Evolutionary conservation across 2,113 vertebrate genomes (phyloP), one percentile per base, ranked within the genome.

Genomic region (Phrynosoma blainvillii): DNA sequence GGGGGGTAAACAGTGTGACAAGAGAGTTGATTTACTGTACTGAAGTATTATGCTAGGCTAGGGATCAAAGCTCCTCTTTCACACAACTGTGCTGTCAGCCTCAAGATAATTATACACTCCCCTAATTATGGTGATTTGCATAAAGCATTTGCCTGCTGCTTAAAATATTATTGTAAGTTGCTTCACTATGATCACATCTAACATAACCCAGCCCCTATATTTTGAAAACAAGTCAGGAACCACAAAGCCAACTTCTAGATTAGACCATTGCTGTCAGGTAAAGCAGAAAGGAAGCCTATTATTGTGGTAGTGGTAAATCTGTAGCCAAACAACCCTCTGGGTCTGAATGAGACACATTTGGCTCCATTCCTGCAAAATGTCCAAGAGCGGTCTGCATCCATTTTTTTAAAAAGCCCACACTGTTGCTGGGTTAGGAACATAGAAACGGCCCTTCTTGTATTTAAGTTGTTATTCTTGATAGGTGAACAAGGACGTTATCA

Each of bases 41-140:
- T 32, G 56, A 52, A 74, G 14, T 54, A 3, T 30, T 65, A 27
- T 30, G 10, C 36, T 66, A 62, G 36, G 8, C 9, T 40, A 62
- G 0, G 0, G 11, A 25, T 0, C 25, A 1, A 0, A 30, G 10
- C 5, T 77, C 0, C 0, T 27, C 74, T 9, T 74, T 12, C 78
- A 73, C 54, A 3, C 0, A 79, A 36, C 42, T 25, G 27, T 14
- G 0, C 62, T 9, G 52, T 59, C 79, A 90, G 59, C 77, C 13
- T 12, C 1, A 47, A 36, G 68, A 27, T 74, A 66, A 78, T 42
- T 82, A 62, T 9, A 47, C 27, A 30, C 23, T 9, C 52, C 42
- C 25, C 42, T 90, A 23, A 86, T 6, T 82, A 73, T 21, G 7
- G 21, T 32, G 54, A 77, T 84, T 88, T 88, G 52, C 77, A 30